Evolutionary conservation across 2,113 vertebrate species (phyloP).

Genomic region (Lagopus muta): DNA sequence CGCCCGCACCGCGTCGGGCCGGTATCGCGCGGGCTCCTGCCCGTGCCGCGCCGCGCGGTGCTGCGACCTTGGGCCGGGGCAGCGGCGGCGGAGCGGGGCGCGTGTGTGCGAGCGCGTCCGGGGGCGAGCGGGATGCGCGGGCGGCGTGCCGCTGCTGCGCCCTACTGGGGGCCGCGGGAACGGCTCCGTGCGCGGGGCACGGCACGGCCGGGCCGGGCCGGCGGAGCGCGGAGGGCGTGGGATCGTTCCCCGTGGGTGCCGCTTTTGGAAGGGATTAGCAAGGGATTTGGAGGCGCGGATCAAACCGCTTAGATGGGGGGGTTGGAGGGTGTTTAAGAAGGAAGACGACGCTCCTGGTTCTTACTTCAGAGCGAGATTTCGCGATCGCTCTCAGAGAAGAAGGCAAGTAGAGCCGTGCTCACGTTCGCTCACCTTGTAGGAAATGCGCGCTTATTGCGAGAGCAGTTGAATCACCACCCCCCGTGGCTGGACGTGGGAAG

Average conservation of each 20-base stretch:
- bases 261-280: not conserved
- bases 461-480: not conserved
- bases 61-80: no score
- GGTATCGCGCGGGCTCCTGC: no score
- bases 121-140: not conserved
- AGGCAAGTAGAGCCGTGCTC: not conserved
- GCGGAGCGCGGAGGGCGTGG: no score
- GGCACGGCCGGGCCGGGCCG: no score
- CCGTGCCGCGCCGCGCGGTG: no score
- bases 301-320: not conserved
- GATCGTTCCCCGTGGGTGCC: not conserved
- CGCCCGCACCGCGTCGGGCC: no score
- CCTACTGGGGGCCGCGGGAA: constrained; percentile 6
- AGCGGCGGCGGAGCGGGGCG: not conserved
- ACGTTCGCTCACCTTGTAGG: rapidly evolving
- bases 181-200: not conserved
- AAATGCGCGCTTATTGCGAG: not conserved
- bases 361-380: not conserved
- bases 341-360: rapidly evolving
- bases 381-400: rapidly evolving
- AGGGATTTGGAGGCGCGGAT: not conserved
- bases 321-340: not conserved
- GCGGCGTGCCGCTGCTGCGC: constrained; percentile 19
- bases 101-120: not conserved
- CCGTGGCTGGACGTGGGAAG: not conserved